phyloP scores from a whole-genome alignment of 2,888 invertebrate genomes.

The Dryocosmus kuriphilus region DNA sequence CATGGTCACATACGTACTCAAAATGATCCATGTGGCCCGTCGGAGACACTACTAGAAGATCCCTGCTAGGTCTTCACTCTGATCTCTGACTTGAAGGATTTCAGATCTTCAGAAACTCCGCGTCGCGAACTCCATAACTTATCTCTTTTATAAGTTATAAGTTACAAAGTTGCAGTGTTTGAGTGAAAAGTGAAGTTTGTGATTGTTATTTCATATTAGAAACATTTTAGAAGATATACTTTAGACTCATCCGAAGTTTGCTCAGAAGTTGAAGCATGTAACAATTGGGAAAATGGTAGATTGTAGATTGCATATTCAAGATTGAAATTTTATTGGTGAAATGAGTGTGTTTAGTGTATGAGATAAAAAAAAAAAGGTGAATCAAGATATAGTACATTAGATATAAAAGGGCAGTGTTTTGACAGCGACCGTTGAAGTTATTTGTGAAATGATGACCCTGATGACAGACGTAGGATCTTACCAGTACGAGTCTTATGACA shows the following conservation, averaged over 20 bases:
- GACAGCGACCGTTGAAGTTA: slow-evolving; percentile 19
- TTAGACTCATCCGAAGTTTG: no score
- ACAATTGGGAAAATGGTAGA: background rate
- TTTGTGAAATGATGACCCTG: slow-evolving; percentile 74
- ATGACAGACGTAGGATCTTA: slow-evolving; percentile 75
- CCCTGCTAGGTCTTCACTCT: slow-evolving; percentile 68
- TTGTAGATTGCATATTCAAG: background rate
- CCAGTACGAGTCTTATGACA: slow-evolving; percentile 69
- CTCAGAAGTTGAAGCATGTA: background rate
- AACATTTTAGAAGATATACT: no score
- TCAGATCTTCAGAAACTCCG: slow-evolving; percentile 60
- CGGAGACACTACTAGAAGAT: slow-evolving; percentile 61
- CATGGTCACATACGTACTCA: slow-evolving; percentile 49
- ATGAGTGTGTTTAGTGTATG: background rate
- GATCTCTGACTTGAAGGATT: slow-evolving; percentile 69
- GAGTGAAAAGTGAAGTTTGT: slow-evolving; percentile 8
- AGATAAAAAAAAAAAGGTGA: background rate
- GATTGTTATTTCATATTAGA: background rate
- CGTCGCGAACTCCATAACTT: slow-evolving; percentile 5
- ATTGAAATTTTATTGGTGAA: background rate
- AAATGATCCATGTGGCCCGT: slow-evolving; percentile 60
- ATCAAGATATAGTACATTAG: background rate
- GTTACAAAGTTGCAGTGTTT: background rate
- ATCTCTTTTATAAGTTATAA: background rate
- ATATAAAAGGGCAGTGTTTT: slow-evolving; percentile 26